Evolutionary conservation across 2,888 invertebrate genomes (phyloP).

Genomic region (Melieria omissa): DNA sequence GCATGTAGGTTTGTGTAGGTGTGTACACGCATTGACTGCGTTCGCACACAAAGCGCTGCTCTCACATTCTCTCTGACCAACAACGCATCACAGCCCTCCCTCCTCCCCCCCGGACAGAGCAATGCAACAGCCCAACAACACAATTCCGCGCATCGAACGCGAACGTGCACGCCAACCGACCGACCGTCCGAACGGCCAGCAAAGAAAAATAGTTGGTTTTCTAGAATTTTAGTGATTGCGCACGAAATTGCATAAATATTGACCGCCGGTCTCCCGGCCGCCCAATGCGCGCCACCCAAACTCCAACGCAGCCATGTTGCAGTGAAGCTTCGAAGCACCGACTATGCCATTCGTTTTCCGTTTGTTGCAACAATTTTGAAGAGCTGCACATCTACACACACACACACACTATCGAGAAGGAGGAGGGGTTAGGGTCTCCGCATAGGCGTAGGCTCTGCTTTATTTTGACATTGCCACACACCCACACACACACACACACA

Average conservation of each 20-base stretch:
- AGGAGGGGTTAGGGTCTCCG: too few species aligned
- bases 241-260: conserved; percentile 60
- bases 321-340: too few species aligned
- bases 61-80: not conserved
- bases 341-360: too few species aligned
- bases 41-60: not conserved
- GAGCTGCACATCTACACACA: too few species aligned
- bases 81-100: conserved; percentile 38
- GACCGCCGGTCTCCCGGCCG: conserved; percentile 20
- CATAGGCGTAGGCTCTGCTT: too few species aligned
- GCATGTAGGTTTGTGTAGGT: not conserved
- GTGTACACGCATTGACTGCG: not conserved
- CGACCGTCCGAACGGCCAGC: conserved; percentile 35
- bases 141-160: conserved; percentile 21
- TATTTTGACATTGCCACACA: conserved; percentile 37
- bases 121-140: conserved; percentile 42
- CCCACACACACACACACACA: conserved; percentile 47
- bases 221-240: conserved; percentile 57
- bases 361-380: too few species aligned
- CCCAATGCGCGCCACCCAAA: not conserved
- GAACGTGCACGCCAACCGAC: conserved; percentile 20
- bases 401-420: too few species aligned
- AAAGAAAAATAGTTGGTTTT: conserved; percentile 51
- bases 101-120: conserved; percentile 36
- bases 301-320: not conserved